phyloP scores from a whole-genome alignment of 2,888 invertebrate genomes.

The Herminia tarsipennalis region DNA sequence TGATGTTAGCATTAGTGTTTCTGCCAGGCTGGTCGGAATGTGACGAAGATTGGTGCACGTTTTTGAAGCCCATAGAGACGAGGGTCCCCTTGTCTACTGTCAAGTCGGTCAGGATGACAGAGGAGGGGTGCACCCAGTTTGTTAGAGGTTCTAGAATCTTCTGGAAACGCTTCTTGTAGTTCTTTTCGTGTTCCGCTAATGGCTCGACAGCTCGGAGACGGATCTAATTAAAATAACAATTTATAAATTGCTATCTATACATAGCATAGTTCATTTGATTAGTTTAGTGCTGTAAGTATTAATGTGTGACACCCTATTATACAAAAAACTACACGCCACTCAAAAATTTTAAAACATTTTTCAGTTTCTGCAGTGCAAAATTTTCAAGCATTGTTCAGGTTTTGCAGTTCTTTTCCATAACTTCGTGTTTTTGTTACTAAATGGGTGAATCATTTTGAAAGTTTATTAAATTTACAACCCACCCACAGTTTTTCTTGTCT shows the following conservation, averaged over 20 bases:
- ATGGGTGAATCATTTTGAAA: no score
- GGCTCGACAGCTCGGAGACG: constrained; percentile 94
- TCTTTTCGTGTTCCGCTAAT: constrained; percentile 90
- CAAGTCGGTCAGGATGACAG: constrained; percentile 92
- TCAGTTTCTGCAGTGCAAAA: no score
- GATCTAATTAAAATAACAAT: constrained; percentile 68
- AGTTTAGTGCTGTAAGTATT: no score
- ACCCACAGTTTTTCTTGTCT: no score
- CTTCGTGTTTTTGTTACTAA: no score
- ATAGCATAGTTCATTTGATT: no score
- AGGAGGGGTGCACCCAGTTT: constrained; percentile 92
- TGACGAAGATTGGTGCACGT: constrained; percentile 88
- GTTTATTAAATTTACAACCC: no score
- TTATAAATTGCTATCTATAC: background rate
- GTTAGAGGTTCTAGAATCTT: constrained; percentile 92
- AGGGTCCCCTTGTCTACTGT: constrained; percentile 93
- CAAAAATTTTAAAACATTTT: no score
- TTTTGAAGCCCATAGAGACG: constrained; percentile 91
- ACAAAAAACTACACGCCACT: no score
- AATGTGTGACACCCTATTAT: no score
- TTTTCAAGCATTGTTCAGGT: no score
- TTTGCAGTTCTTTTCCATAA: no score
- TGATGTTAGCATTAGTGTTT: constrained; percentile 90
- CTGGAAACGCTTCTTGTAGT: constrained; percentile 92
- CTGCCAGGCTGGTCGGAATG: constrained; percentile 76